A percentile compares a stretch with the other conserved stretches of the same genome.
These are phyloP conservation scores for Dryobotodes eremita DNA, from an alignment of 2,888 invertebrate genomes.

Conservation along the genomic window DNA sequence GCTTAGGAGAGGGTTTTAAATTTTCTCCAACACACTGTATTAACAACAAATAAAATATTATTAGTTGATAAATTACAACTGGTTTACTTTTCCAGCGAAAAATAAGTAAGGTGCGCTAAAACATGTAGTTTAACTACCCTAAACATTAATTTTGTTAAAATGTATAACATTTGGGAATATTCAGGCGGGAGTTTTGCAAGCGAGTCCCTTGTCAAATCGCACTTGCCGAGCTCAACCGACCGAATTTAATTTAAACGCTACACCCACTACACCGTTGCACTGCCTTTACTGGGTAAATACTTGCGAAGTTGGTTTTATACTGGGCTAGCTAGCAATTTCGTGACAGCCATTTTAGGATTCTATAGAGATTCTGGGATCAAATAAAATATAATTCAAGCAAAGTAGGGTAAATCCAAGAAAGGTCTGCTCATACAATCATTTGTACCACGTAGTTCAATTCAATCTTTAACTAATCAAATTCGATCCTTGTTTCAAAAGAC, in stretches of 20 bases:
- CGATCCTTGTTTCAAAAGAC: constrained; percentile 12
- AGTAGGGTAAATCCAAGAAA: constrained; percentile 22
- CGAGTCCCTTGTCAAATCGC: constrained; percentile 71
- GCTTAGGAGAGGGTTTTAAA: background rate
- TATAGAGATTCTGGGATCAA: background rate
- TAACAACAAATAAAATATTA: background rate
- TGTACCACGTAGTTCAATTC: background rate
- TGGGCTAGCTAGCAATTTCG: background rate
- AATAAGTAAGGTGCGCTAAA: constrained; percentile 35
- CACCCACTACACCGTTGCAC: constrained; percentile 53
- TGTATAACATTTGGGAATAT: constrained; percentile 68
- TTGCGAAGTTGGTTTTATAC: constrained; percentile 27
- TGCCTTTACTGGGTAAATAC: constrained; percentile 55
- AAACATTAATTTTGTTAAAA: constrained; percentile 70
- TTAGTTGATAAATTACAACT: background rate
- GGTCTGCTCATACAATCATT: background rate
- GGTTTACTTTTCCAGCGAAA: constrained; percentile 16
- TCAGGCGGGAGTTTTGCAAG: constrained; percentile 58
- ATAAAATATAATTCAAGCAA: constrained; percentile 17
- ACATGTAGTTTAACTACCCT: constrained; percentile 65
- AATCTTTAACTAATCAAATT: constrained; percentile 27
- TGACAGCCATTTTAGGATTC: constrained; percentile 12
- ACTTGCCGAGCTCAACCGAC: constrained; percentile 64
- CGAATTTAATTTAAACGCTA: constrained; percentile 72
- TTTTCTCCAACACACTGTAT: background rate